Evolutionary conservation across 2,113 vertebrate genomes (phyloP), one percentile per base, ranked within the genome.

Genomic region (Pelecanoides urinatrix): DNA sequence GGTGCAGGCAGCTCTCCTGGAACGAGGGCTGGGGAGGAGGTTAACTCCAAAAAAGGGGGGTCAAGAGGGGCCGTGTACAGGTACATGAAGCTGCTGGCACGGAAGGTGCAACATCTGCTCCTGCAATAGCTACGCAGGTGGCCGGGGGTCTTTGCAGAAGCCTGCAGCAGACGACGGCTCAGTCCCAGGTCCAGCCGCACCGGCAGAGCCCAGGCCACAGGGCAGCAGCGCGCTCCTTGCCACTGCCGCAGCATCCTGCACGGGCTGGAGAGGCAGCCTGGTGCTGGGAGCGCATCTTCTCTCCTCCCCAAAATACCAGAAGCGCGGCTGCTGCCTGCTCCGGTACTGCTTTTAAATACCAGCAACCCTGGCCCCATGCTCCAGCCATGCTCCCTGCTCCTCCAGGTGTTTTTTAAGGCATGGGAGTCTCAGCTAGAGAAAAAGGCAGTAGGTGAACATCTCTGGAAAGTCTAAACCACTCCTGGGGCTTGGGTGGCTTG

Each of bases 251-350:
- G 56, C 38, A 62, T 38, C 38, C n/a, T 26, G 30, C 20, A 29
- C 0, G 1, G 20, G 44, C 44, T 53, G 36, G 38, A 63, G 40
- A 59, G 36, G 32, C 38, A 81, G 58, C 27, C 8, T 3, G 3
- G 11, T 14, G 20, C 27, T 2, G 3, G 34, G 15, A 55, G 5
- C 1, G 1, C 23, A 30, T 16, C 27, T 42, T 19, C 34, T 23
- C 16, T 12, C 34, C n/a, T 63, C 44, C 45, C 22, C 30, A 21
- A 7, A 81, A 59, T 40, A 23, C 20, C 59, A 45, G n/a, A 10
- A 81, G 9, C 21, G 45, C 15, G 5, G 45, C 45, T 78, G 14
- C 66, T 61, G 36, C 42, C 66, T 49, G 52, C 34, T 30, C 38
- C 27, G 19, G 27, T 30, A 11, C 42, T 7, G 22, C 29, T 63